These are phyloP conservation scores for Oscheius sp. DNA, from an alignment of 2,888 invertebrate species.

Conservation along the genomic window DNA sequence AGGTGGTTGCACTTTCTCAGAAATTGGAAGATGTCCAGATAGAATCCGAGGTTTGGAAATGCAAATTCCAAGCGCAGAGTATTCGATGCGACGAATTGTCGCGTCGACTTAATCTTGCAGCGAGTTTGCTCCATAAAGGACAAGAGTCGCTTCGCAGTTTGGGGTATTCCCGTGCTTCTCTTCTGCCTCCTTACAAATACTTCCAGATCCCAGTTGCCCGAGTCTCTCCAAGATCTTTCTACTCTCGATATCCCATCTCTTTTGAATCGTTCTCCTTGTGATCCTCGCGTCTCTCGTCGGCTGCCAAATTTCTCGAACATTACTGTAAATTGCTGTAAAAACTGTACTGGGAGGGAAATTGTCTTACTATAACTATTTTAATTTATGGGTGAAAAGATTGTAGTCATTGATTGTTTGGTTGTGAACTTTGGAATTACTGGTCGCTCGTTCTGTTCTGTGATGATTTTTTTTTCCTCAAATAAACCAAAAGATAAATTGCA, in stretches of 20 bases:
- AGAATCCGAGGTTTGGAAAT: slow-evolving; percentile 95
- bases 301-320: slow-evolving; percentile 54
- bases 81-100: slow-evolving; percentile 55
- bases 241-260: slow-evolving; percentile 44
- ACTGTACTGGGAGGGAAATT: slow-evolving; percentile 61
- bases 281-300: slow-evolving; percentile 44
- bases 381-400: neutral
- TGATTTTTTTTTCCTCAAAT: neutral
- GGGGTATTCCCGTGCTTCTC: neutral
- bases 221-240: slow-evolving; percentile 5
- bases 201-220: slow-evolving; percentile 2
- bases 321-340: slow-evolving; percentile 62
- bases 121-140: slow-evolving; percentile 2
- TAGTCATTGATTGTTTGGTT: neutral
- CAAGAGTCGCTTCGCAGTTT: slow-evolving; percentile 1
- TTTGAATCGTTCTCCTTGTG: slow-evolving; percentile 57
- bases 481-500: neutral
- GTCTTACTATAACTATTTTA: slow-evolving; percentile 38
- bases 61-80: slow-evolving; percentile 86
- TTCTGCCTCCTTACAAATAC: neutral
- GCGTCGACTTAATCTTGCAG: neutral
- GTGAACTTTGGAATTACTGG: neutral
- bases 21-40: slow-evolving; percentile 92
- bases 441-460: neutral
- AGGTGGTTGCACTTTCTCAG: slow-evolving; percentile 80